Base-by-base conservation (phyloP, 2,888 invertebrate species). In the Sphaeridia pumilis region DNA sequence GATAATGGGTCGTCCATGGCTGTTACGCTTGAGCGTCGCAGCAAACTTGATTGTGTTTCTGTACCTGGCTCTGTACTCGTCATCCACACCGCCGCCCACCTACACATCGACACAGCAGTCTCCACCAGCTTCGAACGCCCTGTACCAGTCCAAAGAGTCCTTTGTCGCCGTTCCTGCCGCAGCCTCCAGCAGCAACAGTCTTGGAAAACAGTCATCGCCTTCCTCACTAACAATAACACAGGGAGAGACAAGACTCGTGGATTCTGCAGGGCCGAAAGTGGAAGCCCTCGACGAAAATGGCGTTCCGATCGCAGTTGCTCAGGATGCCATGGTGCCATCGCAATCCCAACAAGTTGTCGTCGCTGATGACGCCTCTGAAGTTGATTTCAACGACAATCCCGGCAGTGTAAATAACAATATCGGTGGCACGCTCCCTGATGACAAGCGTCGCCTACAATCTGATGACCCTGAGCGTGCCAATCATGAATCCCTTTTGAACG, bases 61-160 rank as follows among this genome's bases (percentile, higher is more conserved):
- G 7, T 64, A 64, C 43, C 46, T 64, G 34, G 64, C 64, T n/a
- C 52, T 64, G 1, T 64, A 64, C 50, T 62, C 64, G 12, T 53
- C 61, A 38, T 38, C 38, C 7, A 38, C 7, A 5, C 57, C 60
- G 2, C 54, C 56, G 4, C 42, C 55, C 21, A 52, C 58, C 14
- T 47, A 56, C 1, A 34, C 63, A 1, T 21, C 59, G n/a, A 49
- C 42, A 17, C 38, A 38, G 38, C 38, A 38, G 20, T 14, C 38
- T 38, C 38, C 38, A 17, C 12, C 38, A 38, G 20, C 17, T 38
- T 38, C 38, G 20, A 38, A 38, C 17, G 12, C 12, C 20, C 10
- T 38, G 38, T 38, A 14, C 12, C 12, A 38, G 17, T 5, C 10
- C 7, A 20, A 38, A 17, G 7, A n/a, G n/a, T n/a, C n/a, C n/a